These are phyloP conservation scores for Clarias pachynema DNA, from an alignment of 2,797 vertebrate species.

Conservation along the genomic window DNA sequence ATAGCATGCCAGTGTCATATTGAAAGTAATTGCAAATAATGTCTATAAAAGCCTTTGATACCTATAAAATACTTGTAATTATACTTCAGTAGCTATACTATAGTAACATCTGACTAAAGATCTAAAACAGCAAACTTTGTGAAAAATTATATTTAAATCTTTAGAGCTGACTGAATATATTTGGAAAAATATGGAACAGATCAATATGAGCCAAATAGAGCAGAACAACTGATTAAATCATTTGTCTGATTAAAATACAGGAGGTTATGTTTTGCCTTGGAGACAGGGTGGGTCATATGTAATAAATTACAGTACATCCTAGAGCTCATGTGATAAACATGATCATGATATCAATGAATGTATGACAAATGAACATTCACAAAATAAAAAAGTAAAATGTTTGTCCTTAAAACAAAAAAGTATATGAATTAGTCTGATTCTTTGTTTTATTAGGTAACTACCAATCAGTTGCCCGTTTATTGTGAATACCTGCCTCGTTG, in stretches of 20 bases:
- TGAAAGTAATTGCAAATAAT: too few species aligned
- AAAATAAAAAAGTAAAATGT: neutral
- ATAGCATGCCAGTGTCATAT: too few species aligned
- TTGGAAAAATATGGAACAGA: neutral
- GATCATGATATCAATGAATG: neutral
- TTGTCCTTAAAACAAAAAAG: neutral
- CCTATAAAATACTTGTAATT: too few species aligned
- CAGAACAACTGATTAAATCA: conserved; percentile 32
- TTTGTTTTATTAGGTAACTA: neutral
- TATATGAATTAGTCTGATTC: neutral
- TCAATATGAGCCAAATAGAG: conserved; percentile 6
- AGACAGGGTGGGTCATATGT: neutral
- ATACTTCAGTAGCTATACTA: too few species aligned
- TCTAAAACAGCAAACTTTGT: too few species aligned
- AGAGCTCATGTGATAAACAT: neutral
- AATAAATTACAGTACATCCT: neutral
- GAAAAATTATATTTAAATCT: neutral
- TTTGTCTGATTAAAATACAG: conserved; percentile 13
- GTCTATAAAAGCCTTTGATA: too few species aligned
- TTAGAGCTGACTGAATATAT: neutral
- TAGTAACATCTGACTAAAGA: too few species aligned
- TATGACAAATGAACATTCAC: neutral
- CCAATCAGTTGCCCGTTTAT: neutral
- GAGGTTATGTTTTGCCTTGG: neutral
- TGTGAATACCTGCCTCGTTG: neutral